Evolutionary conservation across 35 echinoderm and acorn worm genomes (phyloP).

Genomic region (Ophiothrix spiculata): DNA sequence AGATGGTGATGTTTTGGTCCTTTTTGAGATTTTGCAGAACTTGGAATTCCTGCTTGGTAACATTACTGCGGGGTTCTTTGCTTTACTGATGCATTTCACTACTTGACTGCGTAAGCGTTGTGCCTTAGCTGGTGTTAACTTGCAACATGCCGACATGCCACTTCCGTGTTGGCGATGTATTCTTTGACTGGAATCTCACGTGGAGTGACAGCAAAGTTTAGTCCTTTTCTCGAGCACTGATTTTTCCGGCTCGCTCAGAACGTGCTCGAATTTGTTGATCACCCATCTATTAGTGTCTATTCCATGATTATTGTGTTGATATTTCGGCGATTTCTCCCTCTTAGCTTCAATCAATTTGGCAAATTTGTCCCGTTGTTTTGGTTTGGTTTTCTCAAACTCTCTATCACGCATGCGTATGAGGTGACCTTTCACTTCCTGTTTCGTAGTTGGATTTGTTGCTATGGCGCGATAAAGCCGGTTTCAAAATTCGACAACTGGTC

Average conservation of each 20-base stretch:
- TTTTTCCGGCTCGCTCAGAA: background rate
- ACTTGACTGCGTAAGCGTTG: background rate
- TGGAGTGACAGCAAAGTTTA: background rate
- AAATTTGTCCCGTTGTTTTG: background rate
- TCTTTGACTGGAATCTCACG: background rate
- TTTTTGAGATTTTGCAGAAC: background rate
- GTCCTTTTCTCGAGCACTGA: background rate
- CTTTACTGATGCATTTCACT: background rate
- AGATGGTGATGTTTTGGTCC: background rate
- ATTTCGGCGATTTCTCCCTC: background rate
- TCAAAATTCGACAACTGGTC: background rate
- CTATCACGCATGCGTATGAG: background rate
- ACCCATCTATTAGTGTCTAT: background rate
- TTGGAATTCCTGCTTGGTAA: background rate
- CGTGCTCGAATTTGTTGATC: background rate
- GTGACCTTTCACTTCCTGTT: background rate
- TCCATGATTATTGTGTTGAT: background rate
- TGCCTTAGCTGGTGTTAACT: background rate
- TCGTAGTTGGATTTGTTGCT: background rate
- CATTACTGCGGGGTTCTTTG: background rate
- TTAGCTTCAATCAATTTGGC: background rate
- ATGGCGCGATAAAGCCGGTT: background rate
- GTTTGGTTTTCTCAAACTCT: background rate
- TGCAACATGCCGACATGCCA: background rate
- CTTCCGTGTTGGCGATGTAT: background rate